Evolutionary conservation across 1,140 invertebrate species (phyloP).

Genomic region (Pristionchus pacificus): DNA sequence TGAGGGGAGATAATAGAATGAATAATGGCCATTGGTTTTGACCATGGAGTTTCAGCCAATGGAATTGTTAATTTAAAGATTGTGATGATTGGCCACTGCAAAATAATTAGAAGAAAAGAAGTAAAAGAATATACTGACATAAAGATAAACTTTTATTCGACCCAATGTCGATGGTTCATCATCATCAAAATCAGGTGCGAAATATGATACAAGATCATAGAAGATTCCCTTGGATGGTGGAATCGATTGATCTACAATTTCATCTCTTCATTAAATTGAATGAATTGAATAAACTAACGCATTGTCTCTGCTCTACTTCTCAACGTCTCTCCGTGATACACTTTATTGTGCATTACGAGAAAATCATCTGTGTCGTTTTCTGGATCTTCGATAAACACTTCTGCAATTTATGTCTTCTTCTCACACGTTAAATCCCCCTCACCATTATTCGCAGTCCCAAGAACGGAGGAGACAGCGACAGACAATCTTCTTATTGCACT

Average conservation of each 20-base stretch:
- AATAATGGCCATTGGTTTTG: conserved; percentile 64
- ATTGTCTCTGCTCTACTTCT: conserved; percentile 1
- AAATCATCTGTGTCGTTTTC: not conserved
- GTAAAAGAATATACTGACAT: not conserved
- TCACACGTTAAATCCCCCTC: too few species aligned
- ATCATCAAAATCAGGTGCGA: conserved; percentile 9
- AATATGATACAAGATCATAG: conserved; percentile 18
- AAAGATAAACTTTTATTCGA: not conserved
- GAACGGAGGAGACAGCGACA: not conserved
- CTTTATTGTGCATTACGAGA: conserved; percentile 12
- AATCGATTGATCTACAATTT: not conserved
- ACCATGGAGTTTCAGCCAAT: conserved; percentile 67
- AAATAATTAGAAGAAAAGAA: not conserved
- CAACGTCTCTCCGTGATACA: conserved; percentile 2
- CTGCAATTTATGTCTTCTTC: too few species aligned
- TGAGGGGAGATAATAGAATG: conserved; percentile 64
- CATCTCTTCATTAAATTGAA: not conserved
- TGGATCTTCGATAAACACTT: not conserved
- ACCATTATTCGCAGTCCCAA: too few species aligned
- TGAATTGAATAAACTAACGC: not conserved
- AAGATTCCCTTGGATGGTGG: not conserved
- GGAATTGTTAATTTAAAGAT: conserved; percentile 66
- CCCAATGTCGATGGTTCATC: conserved; percentile 15
- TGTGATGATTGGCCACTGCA: conserved; percentile 56
- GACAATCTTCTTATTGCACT: too few species aligned